phyloP scores from a whole-genome alignment of 1,140 invertebrate genomes.

The Drosophila carrolli region DNA sequence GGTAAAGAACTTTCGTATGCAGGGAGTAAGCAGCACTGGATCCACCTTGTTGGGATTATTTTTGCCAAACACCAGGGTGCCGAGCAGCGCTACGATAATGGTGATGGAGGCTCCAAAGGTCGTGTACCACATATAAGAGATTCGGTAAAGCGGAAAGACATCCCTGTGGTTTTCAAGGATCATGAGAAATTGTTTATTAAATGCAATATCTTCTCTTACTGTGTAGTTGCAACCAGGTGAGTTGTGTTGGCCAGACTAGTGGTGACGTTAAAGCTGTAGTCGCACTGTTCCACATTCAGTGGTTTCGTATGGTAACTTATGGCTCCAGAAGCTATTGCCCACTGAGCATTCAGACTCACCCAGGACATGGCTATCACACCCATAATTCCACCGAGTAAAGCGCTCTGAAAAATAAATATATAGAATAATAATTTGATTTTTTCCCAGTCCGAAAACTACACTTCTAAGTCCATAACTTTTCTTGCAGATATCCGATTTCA shows the following conservation, averaged over 20 bases:
- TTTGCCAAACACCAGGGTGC: slow-evolving; percentile 84
- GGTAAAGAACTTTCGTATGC: slow-evolving; percentile 72
- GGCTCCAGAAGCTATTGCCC: slow-evolving; percentile 88
- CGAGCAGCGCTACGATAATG: slow-evolving; percentile 85
- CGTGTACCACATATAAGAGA: slow-evolving; percentile 90
- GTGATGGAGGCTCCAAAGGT: slow-evolving; percentile 86
- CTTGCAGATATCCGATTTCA: no score
- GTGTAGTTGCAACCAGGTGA: slow-evolving; percentile 30
- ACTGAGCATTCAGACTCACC: slow-evolving; percentile 92
- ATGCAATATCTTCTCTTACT: slow-evolving; percentile 28
- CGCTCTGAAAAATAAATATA: slow-evolving; percentile 87
- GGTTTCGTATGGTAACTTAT: slow-evolving; percentile 88
- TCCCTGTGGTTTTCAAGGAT: slow-evolving; percentile 76
- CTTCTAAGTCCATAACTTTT: no score
- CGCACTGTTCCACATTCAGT: slow-evolving; percentile 89
- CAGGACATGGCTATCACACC: slow-evolving; percentile 90
- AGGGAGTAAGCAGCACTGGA: slow-evolving; percentile 68
- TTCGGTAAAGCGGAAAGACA: slow-evolving; percentile 87
- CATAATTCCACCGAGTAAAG: slow-evolving; percentile 88
- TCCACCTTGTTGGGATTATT: slow-evolving; percentile 74
- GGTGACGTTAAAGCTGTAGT: slow-evolving; percentile 85
- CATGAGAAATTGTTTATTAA: neutral
- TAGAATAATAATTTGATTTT: no score
- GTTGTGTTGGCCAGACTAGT: slow-evolving; percentile 32
- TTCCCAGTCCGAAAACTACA: no score